Evolutionary conservation across 2,797 vertebrate species (phyloP).

Genomic region (Ctenochaetus hawaiiensis): DNA sequence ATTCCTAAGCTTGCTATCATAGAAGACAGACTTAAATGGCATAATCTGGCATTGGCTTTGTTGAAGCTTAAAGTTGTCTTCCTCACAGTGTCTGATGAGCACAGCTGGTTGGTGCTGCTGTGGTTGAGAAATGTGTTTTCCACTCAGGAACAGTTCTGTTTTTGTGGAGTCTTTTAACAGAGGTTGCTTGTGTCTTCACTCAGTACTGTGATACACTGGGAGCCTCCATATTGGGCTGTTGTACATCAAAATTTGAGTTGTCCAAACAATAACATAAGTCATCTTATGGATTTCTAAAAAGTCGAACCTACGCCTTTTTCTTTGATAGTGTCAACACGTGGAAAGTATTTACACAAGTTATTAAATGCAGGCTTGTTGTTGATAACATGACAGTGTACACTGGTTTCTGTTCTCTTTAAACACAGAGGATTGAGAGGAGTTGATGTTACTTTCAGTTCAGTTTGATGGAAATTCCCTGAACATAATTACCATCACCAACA

Average conservation of each 20-base stretch:
- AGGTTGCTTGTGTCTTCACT: not conserved
- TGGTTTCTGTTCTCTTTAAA: not conserved
- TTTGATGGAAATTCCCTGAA: not conserved
- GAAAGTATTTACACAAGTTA: no score
- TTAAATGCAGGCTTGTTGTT: not conserved
- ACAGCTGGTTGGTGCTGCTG: not conserved
- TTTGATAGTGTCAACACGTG: not conserved
- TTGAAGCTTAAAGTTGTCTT: not conserved
- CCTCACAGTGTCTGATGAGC: not conserved
- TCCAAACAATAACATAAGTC: not conserved
- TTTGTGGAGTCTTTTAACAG: not conserved
- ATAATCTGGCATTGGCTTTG: not conserved
- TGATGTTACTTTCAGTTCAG: not conserved
- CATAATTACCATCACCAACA: not conserved
- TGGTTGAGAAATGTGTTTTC: not conserved
- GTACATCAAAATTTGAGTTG: not conserved
- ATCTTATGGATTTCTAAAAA: not conserved
- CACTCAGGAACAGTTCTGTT: not conserved
- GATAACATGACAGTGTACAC: not conserved
- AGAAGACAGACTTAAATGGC: not conserved
- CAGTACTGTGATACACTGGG: not conserved
- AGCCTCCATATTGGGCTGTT: not conserved
- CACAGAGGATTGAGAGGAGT: no score
- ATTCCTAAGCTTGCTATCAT: not conserved
- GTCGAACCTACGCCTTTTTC: not conserved